phyloP scores from a whole-genome alignment of 2,888 invertebrate species.

The Eupithecia pulchellata region DNA sequence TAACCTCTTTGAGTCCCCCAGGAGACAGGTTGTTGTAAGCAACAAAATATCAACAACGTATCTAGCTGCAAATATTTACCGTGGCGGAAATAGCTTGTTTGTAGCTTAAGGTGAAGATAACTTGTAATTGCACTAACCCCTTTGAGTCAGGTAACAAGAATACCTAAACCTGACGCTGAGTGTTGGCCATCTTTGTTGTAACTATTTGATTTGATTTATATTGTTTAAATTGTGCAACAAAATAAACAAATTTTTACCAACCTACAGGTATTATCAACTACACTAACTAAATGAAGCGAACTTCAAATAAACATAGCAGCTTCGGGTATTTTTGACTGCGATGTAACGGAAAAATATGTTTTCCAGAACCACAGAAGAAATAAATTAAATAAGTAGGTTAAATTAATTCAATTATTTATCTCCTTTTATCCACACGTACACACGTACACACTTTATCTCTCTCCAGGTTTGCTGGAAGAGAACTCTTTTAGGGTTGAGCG shows the following conservation, averaged over 20 bases:
- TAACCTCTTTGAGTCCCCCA: conserved; percentile 31
- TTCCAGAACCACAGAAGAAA: neutral
- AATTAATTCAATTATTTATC: too few relatives aligned
- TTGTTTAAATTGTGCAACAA: too few relatives aligned
- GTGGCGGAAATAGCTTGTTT: conserved; percentile 32
- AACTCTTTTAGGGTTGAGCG: too few relatives aligned
- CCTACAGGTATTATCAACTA: neutral
- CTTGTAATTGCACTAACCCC: conserved; percentile 35
- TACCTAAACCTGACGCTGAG: neutral
- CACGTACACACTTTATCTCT: too few relatives aligned
- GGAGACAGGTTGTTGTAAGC: conserved; percentile 16
- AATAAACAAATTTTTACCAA: neutral
- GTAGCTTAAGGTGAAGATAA: conserved; percentile 10
- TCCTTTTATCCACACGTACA: too few relatives aligned
- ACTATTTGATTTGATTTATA: too few relatives aligned
- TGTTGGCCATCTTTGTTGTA: too few relatives aligned
- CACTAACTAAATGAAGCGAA: neutral
- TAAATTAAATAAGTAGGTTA: too few relatives aligned
- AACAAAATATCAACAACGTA: conserved; percentile 36
- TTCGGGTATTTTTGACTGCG: neutral
- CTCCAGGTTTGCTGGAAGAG: too few relatives aligned
- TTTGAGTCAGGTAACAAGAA: conserved; percentile 19
- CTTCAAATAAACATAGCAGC: too few relatives aligned
- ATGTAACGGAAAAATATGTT: neutral
- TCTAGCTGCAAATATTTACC: conserved; percentile 41